phyloP scores from a whole-genome alignment of 2,888 invertebrate species.

The Coenonympha arcania region DNA sequence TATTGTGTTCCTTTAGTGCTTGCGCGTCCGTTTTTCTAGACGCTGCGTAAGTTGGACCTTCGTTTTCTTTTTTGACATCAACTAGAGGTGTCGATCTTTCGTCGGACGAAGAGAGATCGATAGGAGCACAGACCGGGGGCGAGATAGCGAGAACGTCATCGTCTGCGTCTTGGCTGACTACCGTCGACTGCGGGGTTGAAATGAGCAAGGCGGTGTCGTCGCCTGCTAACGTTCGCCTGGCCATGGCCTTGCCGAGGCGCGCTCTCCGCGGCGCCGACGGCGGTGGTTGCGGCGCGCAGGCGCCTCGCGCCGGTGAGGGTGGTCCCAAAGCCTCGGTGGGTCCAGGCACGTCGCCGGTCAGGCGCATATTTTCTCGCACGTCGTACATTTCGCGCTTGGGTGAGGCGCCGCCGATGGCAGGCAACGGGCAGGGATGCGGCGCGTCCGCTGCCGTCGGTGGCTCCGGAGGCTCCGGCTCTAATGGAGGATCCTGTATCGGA shows the following conservation, averaged over 20 bases:
- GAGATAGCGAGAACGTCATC: slow-evolving; percentile 70
- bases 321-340: slow-evolving; percentile 70
- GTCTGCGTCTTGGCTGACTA: slow-evolving; percentile 61
- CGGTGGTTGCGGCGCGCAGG: slow-evolving; percentile 76
- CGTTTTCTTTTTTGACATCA: slow-evolving; percentile 68
- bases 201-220: slow-evolving; percentile 70
- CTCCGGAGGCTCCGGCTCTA: slow-evolving; percentile 48
- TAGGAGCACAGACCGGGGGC: slow-evolving; percentile 61
- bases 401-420: slow-evolving; percentile 63
- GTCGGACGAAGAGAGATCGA: slow-evolving; percentile 68
- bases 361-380: slow-evolving; percentile 55
- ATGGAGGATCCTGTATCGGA: slow-evolving; percentile 56
- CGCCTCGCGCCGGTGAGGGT: slow-evolving; percentile 80
- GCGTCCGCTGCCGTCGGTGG: slow-evolving; percentile 60
- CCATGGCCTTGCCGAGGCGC: slow-evolving; percentile 77
- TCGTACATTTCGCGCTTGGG: slow-evolving; percentile 62
- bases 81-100: slow-evolving; percentile 62
- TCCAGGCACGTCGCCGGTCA: slow-evolving; percentile 51
- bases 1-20: slow-evolving; percentile 62
- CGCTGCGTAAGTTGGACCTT: slow-evolving; percentile 54
- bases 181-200: slow-evolving; percentile 42
- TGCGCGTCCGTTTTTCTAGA: slow-evolving; percentile 61
- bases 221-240: slow-evolving; percentile 75
- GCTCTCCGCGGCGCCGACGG: slow-evolving; percentile 62
- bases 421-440: slow-evolving; percentile 56